Conservation (phyloP, 2,113 vertebrate genomes). For the Gulo gulo region DNA sequence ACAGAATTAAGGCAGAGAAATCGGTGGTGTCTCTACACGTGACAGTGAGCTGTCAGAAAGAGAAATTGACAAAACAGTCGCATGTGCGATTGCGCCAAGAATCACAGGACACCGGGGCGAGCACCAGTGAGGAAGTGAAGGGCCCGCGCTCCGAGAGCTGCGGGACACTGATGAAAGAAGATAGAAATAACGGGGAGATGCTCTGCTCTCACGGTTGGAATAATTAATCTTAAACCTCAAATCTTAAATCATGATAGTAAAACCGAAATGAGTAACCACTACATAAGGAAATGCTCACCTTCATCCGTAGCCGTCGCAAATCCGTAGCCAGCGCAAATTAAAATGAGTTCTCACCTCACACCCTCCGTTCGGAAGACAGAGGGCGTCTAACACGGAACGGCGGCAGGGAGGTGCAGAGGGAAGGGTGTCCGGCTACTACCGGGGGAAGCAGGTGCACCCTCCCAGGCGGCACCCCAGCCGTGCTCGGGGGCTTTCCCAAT, state of each 20-base stretch:
- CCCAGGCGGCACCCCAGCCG: not conserved
- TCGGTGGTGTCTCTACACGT: not conserved
- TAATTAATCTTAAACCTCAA: too few relatives aligned
- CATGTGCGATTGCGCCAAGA: not conserved
- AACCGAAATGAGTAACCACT: not conserved
- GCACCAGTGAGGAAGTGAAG: not conserved
- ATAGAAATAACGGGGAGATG: not conserved
- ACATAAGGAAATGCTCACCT: not conserved
- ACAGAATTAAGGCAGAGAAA: not conserved
- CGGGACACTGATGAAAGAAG: not conserved
- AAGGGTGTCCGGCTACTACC: rapidly evolving
- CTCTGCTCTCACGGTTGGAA: not conserved
- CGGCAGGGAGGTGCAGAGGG: not conserved
- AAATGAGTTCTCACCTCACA: not conserved
- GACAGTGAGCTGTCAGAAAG: not conserved
- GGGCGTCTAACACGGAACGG: not conserved
- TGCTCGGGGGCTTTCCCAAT: not conserved
- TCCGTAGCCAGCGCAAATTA: not conserved
- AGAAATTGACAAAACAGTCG: not conserved
- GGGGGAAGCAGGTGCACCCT: not conserved
- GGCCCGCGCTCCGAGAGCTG: not conserved
- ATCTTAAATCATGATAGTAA: not conserved
- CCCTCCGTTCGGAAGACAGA: not conserved
- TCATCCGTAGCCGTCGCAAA: not conserved
- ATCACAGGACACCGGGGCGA: not conserved